Percentiles rank a stretch among this genome's conserved stretches.
Evolutionary conservation across 1,140 invertebrate genomes (phyloP).

Genomic region (Aphelenchoides fujianensis): DNA sequence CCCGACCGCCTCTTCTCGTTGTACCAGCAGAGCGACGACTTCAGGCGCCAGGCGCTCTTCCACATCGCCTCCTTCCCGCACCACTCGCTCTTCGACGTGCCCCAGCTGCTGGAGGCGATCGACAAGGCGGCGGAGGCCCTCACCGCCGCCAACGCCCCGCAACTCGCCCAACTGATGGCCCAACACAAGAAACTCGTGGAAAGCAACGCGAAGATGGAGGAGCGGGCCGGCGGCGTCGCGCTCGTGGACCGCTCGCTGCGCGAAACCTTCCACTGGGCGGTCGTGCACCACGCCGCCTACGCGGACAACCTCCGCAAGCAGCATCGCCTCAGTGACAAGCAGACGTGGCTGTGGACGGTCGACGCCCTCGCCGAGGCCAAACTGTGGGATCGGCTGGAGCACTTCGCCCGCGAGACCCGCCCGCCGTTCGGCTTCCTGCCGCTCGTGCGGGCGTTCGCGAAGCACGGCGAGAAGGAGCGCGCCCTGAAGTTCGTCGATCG

Average conservation of each 20-base stretch:
- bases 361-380: not conserved
- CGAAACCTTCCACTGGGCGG: conserved; percentile 17
- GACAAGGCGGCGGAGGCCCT: conserved; percentile 10
- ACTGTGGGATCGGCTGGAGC: conserved; percentile 8
- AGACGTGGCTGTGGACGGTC: conserved; percentile 10
- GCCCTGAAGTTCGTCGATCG: conserved; percentile 11
- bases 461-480: not conserved
- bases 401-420: conserved; percentile 5
- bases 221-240: not conserved
- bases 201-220: conserved; percentile 4
- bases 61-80: not conserved
- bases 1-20: conserved; percentile 2
- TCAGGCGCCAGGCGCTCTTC: not conserved
- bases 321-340: conserved; percentile 10
- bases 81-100: not conserved
- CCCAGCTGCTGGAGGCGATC: not conserved
- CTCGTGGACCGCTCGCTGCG: not conserved
- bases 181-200: conserved; percentile 7
- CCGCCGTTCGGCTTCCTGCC: not conserved
- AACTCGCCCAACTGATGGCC: conserved; percentile 1
- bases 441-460: conserved; percentile 1
- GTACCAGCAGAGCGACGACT: conserved; percentile 18
- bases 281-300: not conserved
- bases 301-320: conserved; percentile 9
- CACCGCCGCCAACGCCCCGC: not conserved